Base-by-base conservation (phyloP, 1,140 invertebrate genomes). In the Bombus polaris region DNA sequence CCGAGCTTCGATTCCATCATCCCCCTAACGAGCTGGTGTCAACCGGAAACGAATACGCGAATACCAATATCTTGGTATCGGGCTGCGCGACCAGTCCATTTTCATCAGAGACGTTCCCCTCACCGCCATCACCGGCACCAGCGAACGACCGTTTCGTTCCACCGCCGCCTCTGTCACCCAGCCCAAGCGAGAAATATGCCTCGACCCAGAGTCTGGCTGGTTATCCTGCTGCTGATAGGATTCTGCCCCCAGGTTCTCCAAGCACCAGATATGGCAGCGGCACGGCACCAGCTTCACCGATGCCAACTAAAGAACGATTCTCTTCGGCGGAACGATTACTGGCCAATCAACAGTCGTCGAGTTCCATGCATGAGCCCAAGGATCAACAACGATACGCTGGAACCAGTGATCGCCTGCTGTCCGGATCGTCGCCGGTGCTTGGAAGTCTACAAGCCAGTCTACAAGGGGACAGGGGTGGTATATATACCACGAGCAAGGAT, bases 91-190 rank as follows among this genome's bases (percentile, higher is more conserved):
- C 81, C n/a, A 92, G 90, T 25, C 85, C 93, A 18, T 94, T 95
- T 85, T 93, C 92, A 39, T 79, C 93, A 65, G 95, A 95, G 70
- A 94, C 91, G 28, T 95, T 95, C 83, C 95, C 95, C 28, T 95
- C 94, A 28, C 95, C 95, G 53, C 94, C 95, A 8, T 95, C 95
- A 37, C 95, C 95, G 37, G 95, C 94, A 25, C 95, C 95, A 12
- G 91, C 93, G 18, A 94, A 93, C 85, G 94, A 95, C 70, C 91
- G 93, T 10, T 95, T 95, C 88, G 93, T 95, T 28, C 94, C 94
- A 42, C 94, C 94, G 62, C 95, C 95, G 35, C 95, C 95, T 6
- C 83, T 95, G 3, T 95, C 95, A 39, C 95, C 94, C 62, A 92
- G 91, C 72, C 91, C 92, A 35, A 94, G 93, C 86, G 95, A 95